phyloP scores from a whole-genome alignment of 2,888 invertebrate species.

The Aporophyla lueneburgensis region DNA sequence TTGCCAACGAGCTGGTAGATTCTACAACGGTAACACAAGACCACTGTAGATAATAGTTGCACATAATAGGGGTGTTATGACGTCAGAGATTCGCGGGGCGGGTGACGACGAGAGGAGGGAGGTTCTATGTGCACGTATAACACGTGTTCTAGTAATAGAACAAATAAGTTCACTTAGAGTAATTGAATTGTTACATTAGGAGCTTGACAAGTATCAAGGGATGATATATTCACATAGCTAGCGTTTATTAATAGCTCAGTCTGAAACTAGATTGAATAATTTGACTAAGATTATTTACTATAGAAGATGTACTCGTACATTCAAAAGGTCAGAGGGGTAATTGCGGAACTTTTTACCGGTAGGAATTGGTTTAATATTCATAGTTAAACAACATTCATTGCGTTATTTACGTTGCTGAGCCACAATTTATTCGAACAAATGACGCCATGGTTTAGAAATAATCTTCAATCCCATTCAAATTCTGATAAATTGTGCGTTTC shows the following conservation, averaged over 20 bases:
- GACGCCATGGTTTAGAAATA: no score
- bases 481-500: no score
- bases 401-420: no score
- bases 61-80: conserved; percentile 48
- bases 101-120: conserved; percentile 13
- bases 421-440: no score
- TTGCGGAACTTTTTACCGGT: no score
- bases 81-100: conserved; percentile 39
- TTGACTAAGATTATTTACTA: not conserved
- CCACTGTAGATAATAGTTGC: conserved; percentile 30
- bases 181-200: conserved; percentile 36
- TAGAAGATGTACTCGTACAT: not conserved
- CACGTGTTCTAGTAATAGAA: conserved; percentile 29
- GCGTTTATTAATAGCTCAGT: not conserved
- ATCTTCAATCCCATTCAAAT: no score
- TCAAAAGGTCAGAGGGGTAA: not conserved
- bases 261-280: not conserved
- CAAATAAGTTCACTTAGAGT: conserved; percentile 25
- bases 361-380: no score
- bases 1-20: conserved; percentile 8
- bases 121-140: conserved; percentile 2
- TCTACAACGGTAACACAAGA: conserved; percentile 35
- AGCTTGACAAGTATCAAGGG: conserved; percentile 23
- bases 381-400: no score
- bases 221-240: conserved; percentile 6